These are phyloP conservation scores for Chaetorhynchus papuensis DNA, from an alignment of 2,113 vertebrate species.

Conservation along the genomic window DNA sequence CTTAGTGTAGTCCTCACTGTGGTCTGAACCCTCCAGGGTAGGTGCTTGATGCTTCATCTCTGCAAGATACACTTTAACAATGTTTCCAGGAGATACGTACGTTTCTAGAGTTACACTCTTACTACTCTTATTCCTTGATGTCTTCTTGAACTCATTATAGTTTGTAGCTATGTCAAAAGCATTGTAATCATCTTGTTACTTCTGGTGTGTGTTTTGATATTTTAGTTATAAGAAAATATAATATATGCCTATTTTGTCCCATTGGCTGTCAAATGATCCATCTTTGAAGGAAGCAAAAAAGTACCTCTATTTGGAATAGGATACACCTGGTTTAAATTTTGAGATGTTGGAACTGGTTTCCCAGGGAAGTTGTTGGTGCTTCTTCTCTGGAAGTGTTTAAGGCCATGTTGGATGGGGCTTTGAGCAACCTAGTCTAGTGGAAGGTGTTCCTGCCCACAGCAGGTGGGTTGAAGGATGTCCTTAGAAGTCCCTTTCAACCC, in stretches of 20 bases:
- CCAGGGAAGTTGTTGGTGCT: not conserved
- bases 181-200: not conserved
- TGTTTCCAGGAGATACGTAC: not conserved
- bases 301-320: not conserved
- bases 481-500: not conserved
- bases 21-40: not conserved
- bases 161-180: not conserved
- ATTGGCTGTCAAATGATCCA: not conserved
- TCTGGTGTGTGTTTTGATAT: not conserved
- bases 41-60: not conserved
- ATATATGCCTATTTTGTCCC: not conserved
- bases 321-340: not conserved
- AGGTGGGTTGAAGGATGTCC: rapidly evolving
- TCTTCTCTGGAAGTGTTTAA: not conserved
- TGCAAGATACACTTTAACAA: not conserved
- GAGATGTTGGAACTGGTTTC: not conserved
- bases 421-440: not conserved
- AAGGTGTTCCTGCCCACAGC: rapidly evolving
- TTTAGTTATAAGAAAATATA: not conserved
- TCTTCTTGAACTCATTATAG: not conserved
- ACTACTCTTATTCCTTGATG: not conserved
- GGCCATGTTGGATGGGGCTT: not conserved
- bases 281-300: not conserved
- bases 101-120: not conserved
- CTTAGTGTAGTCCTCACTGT: not conserved